Conservation (phyloP, 2,888 invertebrate species). For the Pelosia muscerda region DNA sequence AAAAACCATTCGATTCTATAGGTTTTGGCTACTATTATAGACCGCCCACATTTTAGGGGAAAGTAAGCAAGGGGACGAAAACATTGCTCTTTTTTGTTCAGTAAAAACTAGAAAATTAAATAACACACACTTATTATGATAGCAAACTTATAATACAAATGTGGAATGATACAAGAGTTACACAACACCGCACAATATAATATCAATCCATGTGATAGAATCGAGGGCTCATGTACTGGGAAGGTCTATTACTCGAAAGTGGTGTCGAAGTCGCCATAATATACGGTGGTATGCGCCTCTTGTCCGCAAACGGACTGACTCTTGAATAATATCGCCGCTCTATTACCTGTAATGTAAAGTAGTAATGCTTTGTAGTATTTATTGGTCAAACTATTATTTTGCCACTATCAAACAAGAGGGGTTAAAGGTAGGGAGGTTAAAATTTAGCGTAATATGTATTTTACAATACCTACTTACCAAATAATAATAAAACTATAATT, state of each 20-base stretch:
- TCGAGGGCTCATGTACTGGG: conserved; percentile 84
- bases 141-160: conserved; percentile 35
- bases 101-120: neutral
- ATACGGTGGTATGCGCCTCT: conserved; percentile 78
- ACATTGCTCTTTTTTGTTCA: too few species aligned
- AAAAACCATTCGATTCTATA: too few species aligned
- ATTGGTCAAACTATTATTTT: neutral
- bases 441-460: too few species aligned
- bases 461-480: too few species aligned
- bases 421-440: too few species aligned
- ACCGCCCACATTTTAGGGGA: too few species aligned
- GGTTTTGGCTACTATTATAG: too few species aligned
- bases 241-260: conserved; percentile 69
- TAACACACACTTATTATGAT: neutral
- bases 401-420: too few species aligned
- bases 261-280: conserved; percentile 77
- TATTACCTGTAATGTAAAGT: conserved; percentile 71
- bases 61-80: too few species aligned
- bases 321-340: conserved; percentile 86
- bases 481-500: too few species aligned
- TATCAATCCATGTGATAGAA: conserved; percentile 86
- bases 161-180: conserved; percentile 41
- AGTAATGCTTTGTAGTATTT: neutral
- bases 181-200: conserved; percentile 13
- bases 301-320: conserved; percentile 83